phyloP scores from a whole-genome alignment of 1,140 invertebrate species.

The Calliopsis andreniformis region DNA sequence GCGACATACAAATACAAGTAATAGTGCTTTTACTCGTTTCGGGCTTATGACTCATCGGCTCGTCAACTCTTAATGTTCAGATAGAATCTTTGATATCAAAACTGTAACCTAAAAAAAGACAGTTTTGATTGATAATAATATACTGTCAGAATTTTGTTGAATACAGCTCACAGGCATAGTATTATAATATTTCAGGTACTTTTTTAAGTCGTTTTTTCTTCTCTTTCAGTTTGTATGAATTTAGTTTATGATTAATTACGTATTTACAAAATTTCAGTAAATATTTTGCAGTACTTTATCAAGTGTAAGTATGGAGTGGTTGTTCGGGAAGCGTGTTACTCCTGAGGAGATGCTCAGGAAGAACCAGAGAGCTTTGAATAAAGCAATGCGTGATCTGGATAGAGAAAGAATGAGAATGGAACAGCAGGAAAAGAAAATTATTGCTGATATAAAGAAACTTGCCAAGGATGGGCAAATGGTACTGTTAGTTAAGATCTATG shows the following conservation, averaged over 20 bases:
- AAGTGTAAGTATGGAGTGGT: slow-evolving; percentile 91
- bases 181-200: not conserved
- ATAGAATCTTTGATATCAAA: not conserved
- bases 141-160: not conserved
- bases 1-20: not conserved
- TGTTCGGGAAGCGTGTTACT: slow-evolving; percentile 97
- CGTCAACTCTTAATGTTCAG: not conserved
- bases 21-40: not conserved
- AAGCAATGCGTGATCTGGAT: slow-evolving; percentile 98
- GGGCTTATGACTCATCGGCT: slow-evolving; percentile 23
- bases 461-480: slow-evolving; percentile 99
- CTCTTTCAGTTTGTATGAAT: not conserved
- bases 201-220: not conserved
- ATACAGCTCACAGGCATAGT: not conserved
- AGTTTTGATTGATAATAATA: not conserved
- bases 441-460: slow-evolving; percentile 99
- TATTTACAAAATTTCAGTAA: not conserved
- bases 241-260: not conserved
- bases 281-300: not conserved
- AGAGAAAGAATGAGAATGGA: slow-evolving; percentile 97
- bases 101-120: slow-evolving; percentile 8
- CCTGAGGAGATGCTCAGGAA: slow-evolving; percentile 99
- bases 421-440: slow-evolving; percentile 99
- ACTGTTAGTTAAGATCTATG: slow-evolving; percentile 8
- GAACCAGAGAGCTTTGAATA: slow-evolving; percentile 99